Evolutionary conservation across 2,888 invertebrate species (phyloP), one percentile per base, ranked within the genome.

Genomic region (Scaptomyza polygonia): DNA sequence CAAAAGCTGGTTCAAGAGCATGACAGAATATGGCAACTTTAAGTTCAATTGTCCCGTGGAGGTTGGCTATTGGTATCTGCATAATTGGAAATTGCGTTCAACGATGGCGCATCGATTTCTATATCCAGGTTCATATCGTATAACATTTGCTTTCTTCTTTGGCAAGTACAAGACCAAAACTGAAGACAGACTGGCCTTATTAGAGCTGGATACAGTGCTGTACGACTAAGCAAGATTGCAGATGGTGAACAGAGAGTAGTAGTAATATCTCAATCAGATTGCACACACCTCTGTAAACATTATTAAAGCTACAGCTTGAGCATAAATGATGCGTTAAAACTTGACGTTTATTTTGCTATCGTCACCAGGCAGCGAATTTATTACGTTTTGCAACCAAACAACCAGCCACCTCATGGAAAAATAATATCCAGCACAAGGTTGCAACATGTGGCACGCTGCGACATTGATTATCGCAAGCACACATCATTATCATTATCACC

Each of bases 351-450:
- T 72, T 54, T 72, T 66, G 69, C 62, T 62, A 44, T 55, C 55
- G 25, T 30, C 59, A 64, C 64, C 67, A 58, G 51, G 63, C 63
- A 63, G 43, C 54, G 54, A 45, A 72, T 66, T 71, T 66, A 63
- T 67, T 64, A 54, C 52, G 55, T 40, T 42, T 45, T 44, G 14
- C 52, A 36, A 5, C n/a, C 55, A 18, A 58, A 53, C 63, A 58
- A 65, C 39, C 56, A 21, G 51, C 68, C 61, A 61, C 61, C 67
- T 69, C 63, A 61, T 55, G 53, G 58, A 56, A 69, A 70, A 76
- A 88, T 86, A 79, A 80, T 78, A 83, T 86, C 86, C 78, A 71
- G 69, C 66, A 83, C 84, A 86, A 63, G 72, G 65, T 53, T 65
- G 86, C 84, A 86, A 68, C 84, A 86, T 86, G 84, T 83, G 80